These are phyloP conservation scores for Apeltes quadracus DNA, from an alignment of 2,113 vertebrate species.

Conservation along the genomic window DNA sequence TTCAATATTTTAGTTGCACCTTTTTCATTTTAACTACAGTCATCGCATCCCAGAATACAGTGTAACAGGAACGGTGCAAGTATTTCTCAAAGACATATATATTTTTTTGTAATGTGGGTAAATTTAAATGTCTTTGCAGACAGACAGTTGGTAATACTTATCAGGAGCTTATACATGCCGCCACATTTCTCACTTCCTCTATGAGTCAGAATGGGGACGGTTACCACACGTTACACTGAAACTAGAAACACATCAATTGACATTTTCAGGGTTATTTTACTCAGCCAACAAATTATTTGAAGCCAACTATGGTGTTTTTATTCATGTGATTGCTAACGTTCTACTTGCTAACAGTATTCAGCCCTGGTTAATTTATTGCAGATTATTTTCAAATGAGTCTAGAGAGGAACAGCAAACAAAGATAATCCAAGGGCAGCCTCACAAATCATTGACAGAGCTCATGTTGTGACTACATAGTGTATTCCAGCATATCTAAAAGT, in stretches of 20 bases:
- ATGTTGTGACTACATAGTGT: constrained; percentile 42
- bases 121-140: constrained; percentile 15
- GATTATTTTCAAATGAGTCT: constrained; percentile 36
- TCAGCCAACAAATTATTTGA: not conserved
- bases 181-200: constrained; percentile 41
- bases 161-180: constrained; percentile 13
- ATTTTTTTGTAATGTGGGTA: not conserved
- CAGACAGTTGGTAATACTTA: constrained; percentile 2
- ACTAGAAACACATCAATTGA: constrained; percentile 20
- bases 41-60: not conserved
- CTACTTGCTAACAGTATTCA: constrained; percentile 2
- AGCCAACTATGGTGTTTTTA: not conserved
- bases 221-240: not conserved
- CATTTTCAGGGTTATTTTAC: not conserved
- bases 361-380: constrained; percentile 9
- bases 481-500: constrained; percentile 20
- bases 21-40: not conserved
- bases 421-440: constrained; percentile 59
- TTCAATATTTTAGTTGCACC: not conserved
- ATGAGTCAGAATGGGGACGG: constrained; percentile 11
- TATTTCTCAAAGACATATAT: not conserved
- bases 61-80: not conserved
- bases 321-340: not conserved
- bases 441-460: constrained; percentile 74
- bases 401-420: constrained; percentile 48